These are phyloP conservation scores for Panorpa germanica DNA, from an alignment of 2,888 invertebrate species.

Conservation along the genomic window DNA sequence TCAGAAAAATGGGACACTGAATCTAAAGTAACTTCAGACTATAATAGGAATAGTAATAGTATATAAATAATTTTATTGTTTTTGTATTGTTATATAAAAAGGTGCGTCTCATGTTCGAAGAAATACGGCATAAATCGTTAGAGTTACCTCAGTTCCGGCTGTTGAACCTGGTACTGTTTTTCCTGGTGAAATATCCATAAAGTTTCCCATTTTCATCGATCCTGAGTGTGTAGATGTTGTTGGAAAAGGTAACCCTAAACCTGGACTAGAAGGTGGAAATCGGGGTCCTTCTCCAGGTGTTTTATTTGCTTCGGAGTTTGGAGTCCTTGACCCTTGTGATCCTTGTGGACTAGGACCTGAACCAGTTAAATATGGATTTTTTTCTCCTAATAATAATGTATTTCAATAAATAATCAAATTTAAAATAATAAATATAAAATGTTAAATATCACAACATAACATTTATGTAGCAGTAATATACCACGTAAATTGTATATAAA, in stretches of 20 bases:
- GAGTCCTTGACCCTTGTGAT: conserved; percentile 14
- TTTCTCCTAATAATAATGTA: too few relatives aligned
- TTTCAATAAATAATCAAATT: too few relatives aligned
- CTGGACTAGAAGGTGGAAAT: conserved; percentile 21
- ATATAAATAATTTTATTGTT: too few relatives aligned
- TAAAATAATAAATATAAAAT: background rate
- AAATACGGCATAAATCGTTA: background rate
- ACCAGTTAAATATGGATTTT: conserved; percentile 26
- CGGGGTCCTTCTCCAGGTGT: conserved; percentile 16
- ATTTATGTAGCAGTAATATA: too few relatives aligned
- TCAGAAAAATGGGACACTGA: too few relatives aligned
- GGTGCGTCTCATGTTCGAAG: too few relatives aligned
- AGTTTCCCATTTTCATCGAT: conserved; percentile 18
- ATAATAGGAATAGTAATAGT: too few relatives aligned
- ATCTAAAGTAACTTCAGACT: too few relatives aligned
- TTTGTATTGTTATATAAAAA: too few relatives aligned
- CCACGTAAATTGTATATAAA: too few relatives aligned
- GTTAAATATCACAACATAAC: too few relatives aligned
- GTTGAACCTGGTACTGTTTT: conserved; percentile 15
- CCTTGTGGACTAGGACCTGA: conserved; percentile 22
- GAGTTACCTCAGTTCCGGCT: conserved; percentile 13
- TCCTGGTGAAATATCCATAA: conserved; percentile 25
- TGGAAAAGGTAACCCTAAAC: conserved; percentile 17
- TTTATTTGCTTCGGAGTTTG: conserved; percentile 17
- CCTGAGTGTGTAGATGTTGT: conserved; percentile 10